Evolutionary conservation across 2,113 vertebrate genomes (phyloP).

Genomic region (Scortum barcoo): DNA sequence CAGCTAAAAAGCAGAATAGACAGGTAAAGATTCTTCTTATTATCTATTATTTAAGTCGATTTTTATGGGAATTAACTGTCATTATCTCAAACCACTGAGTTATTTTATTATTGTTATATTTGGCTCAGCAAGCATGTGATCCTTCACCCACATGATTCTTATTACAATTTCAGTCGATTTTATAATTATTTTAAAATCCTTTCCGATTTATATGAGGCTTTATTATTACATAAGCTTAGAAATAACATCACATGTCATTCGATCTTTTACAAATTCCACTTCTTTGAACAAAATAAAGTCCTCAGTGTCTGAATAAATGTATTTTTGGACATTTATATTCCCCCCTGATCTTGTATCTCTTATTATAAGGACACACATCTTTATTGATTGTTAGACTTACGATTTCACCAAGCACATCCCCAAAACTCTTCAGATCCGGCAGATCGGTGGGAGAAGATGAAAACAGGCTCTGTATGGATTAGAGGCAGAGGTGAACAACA

Average conservation of each 20-base stretch:
- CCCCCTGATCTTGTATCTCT: neutral
- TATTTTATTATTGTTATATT: neutral
- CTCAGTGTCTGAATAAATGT: neutral
- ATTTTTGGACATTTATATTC: neutral
- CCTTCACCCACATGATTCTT: neutral
- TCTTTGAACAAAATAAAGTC: no score
- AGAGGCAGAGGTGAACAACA: constrained; percentile 26
- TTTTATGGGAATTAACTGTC: neutral
- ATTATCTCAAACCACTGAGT: constrained; percentile 10
- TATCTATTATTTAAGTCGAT: neutral
- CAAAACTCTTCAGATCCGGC: neutral
- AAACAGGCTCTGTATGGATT: constrained; percentile 36
- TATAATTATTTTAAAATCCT: neutral
- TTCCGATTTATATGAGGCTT: neutral
- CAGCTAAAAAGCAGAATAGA: neutral
- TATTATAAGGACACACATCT: neutral
- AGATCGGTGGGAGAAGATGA: neutral
- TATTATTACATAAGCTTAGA: no score
- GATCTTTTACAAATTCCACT: no score
- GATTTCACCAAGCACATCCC: no score
- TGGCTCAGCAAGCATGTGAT: neutral
- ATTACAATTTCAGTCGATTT: neutral
- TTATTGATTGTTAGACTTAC: no score
- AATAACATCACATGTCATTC: no score
- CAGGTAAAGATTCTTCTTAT: constrained; percentile 20